phyloP scores from a whole-genome alignment of 2,888 invertebrate species.

The Noctua janthe region DNA sequence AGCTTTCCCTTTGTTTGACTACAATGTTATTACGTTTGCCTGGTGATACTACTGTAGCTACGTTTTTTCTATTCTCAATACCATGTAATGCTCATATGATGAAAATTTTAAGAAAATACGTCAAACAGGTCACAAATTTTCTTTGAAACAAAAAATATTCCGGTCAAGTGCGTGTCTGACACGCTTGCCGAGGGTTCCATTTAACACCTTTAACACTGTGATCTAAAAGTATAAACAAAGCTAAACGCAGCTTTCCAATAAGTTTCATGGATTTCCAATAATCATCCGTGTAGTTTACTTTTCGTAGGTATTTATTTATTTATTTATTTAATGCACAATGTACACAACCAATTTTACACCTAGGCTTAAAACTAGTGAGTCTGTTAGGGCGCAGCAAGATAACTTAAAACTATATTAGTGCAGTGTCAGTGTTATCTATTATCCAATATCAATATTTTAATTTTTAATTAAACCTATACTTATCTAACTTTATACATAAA shows the following conservation, averaged over 20 bases:
- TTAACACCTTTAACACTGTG: constrained; percentile 5
- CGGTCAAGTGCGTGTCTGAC: constrained; percentile 55
- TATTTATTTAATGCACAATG: no score
- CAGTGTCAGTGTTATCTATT: no score
- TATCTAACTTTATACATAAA: no score
- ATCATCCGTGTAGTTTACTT: background rate
- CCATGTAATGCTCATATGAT: background rate
- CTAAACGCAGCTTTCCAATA: background rate
- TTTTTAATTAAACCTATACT: no score
- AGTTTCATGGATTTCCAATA: background rate
- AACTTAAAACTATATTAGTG: no score
- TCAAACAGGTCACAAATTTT: constrained; percentile 16
- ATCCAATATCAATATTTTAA: no score
- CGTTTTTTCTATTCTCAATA: background rate
- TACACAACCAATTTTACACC: no score
- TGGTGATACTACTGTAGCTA: background rate
- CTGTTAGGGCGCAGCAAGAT: no score
- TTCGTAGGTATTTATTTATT: background rate
- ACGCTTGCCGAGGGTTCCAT: constrained; percentile 11
- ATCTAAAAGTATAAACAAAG: background rate
- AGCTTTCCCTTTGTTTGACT: background rate
- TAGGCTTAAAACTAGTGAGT: no score
- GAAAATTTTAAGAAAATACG: constrained; percentile 13
- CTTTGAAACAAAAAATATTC: constrained; percentile 22
- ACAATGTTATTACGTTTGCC: constrained; percentile 1